These are phyloP conservation scores for Proterorhinus semilunaris DNA, from an alignment of 2,113 vertebrate genomes.

Conservation along the genomic window DNA sequence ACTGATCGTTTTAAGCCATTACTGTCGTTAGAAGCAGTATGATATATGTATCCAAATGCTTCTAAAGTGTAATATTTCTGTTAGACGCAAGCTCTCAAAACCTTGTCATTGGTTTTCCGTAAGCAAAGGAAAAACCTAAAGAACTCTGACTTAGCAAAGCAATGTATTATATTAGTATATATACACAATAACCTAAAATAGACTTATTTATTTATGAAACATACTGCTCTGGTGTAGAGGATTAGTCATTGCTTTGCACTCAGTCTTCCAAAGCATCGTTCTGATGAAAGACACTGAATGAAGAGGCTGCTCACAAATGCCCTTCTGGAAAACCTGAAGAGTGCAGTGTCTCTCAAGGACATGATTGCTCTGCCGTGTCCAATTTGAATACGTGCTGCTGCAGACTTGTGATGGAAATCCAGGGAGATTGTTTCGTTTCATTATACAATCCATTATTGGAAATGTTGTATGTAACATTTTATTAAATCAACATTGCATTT, in stretches of 20 bases:
- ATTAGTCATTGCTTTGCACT: slow-evolving; percentile 1
- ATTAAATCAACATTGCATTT: no score
- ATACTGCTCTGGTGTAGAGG: not conserved
- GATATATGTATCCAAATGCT: not conserved
- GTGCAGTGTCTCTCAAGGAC: slow-evolving; percentile 12
- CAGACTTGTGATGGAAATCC: not conserved
- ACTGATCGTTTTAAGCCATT: no score
- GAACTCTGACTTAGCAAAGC: not conserved
- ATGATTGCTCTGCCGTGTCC: slow-evolving; percentile 31
- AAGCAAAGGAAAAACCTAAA: not conserved
- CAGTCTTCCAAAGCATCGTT: not conserved
- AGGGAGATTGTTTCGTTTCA: not conserved
- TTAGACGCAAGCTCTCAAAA: slow-evolving; percentile 26
- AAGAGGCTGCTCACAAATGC: not conserved
- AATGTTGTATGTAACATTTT: not conserved
- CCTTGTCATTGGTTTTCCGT: slow-evolving; percentile 25
- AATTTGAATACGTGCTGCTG: not conserved
- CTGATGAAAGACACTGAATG: slow-evolving; percentile 41
- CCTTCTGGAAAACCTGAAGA: slow-evolving; percentile 7
- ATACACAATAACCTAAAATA: not conserved
- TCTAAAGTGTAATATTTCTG: not conserved
- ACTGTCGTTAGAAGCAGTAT: no score
- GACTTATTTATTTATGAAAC: not conserved
- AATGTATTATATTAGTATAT: not conserved
- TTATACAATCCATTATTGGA: not conserved